phyloP scores from a whole-genome alignment of 2,113 vertebrate species.

The Conger conger region DNA sequence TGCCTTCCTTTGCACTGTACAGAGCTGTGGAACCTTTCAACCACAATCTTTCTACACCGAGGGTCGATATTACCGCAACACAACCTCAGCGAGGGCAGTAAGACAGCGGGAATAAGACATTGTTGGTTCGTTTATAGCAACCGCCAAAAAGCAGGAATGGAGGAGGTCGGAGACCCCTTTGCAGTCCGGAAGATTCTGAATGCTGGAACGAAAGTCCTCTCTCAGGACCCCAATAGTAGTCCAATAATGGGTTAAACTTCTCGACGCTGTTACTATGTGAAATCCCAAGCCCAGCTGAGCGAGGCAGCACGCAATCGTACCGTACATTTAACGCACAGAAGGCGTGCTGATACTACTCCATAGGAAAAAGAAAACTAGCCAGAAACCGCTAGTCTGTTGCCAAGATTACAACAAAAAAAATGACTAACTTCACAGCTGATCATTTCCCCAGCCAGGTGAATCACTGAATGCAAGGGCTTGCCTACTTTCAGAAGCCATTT shows the following conservation, averaged over 20 bases:
- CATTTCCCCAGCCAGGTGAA: background rate
- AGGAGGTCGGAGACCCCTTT: conserved; percentile 7
- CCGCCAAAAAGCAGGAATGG: background rate
- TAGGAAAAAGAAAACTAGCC: background rate
- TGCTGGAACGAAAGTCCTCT: background rate
- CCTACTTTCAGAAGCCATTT: background rate
- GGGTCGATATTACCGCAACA: background rate
- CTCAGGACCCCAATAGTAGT: background rate
- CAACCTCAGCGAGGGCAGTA: background rate
- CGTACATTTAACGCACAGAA: background rate
- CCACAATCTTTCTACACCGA: no score
- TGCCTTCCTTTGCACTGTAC: background rate
- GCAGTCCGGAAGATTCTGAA: conserved; percentile 1
- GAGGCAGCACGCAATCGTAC: background rate
- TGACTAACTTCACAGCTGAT: background rate
- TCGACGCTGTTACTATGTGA: conserved; percentile 17
- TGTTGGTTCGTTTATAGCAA: conserved; percentile 7
- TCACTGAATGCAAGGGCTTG: background rate
- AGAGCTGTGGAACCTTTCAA: background rate
- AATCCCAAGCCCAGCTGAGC: background rate
- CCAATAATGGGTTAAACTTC: background rate
- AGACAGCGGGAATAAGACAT: background rate
- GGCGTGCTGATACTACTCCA: background rate
- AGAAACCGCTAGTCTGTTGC: background rate
- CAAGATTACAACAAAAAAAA: background rate